Evolutionary conservation across 2,797 vertebrate species (phyloP), one percentile per base, ranked within the genome.

Genomic region (Anabacerthia variegaticeps): DNA sequence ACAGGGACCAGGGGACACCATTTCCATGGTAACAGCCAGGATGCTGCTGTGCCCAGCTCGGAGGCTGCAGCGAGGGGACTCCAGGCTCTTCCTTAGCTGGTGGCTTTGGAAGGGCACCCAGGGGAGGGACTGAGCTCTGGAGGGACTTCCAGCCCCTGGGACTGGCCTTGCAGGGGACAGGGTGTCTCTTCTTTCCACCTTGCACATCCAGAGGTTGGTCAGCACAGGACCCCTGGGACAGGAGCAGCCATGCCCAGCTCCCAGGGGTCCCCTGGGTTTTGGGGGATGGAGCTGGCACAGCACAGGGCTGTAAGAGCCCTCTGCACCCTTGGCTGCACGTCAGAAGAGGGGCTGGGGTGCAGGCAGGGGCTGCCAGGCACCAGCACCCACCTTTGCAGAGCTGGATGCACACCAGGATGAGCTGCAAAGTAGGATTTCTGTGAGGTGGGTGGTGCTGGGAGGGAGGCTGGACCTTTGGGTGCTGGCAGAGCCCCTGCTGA

Each of bases 291-390:
- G 76, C 63, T 39, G 75, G 65, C 28, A 0, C 20, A 16, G 59
- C 30, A 10, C 20, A 23, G 44, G 46, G 71, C 14, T 41, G 20
- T 1, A 0, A 21, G 59, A 67, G n/a, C 59, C 41, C 48, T 12
- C 58, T 9, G 39, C 4, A 0, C 30, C 20, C 49, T 7, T 15
- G 43, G 20, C 14, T 14, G 49, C 17, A 0, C 9, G 24, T 8
- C 20, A 5, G 17, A 3, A n/a, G 28, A 62, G 43, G 66, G 37
- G 62, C 55, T 43, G 92, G 59, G 75, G 27, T 7, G 23, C 30
- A 10, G 52, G 28, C 17, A 34, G 79, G 43, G 20, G 12, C 22
- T 43, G 12, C 63, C n/a, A 39, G 46, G 18, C 36, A 24, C 39
- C 61, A 32, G 48, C 37, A 55, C 18, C 46, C 36, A 23, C 27